phyloP scores from a whole-genome alignment of 2,797 vertebrate genomes.

The Mallotus villosus region DNA sequence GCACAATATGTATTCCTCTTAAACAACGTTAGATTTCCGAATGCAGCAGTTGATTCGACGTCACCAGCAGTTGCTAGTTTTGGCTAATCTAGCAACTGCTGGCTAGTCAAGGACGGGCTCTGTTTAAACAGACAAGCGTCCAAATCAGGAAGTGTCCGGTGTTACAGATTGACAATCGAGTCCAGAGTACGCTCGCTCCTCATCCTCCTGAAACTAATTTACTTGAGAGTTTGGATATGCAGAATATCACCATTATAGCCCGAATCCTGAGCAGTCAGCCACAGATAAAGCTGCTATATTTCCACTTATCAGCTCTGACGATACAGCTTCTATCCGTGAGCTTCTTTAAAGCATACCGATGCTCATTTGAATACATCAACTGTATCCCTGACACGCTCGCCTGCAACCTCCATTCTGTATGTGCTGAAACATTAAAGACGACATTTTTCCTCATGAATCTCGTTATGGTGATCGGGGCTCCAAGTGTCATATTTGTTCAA shows the following conservation, averaged over 20 bases:
- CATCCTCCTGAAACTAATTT: slow-evolving; percentile 37
- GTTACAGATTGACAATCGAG: slow-evolving; percentile 52
- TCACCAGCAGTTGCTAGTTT: slow-evolving; percentile 29
- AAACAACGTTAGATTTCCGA: background rate
- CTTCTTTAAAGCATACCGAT: slow-evolving; percentile 56
- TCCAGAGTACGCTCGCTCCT: slow-evolving; percentile 32
- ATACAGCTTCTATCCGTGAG: slow-evolving; percentile 51
- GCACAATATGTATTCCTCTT: background rate
- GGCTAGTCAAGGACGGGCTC: slow-evolving; percentile 9
- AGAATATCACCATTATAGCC: slow-evolving; percentile 41
- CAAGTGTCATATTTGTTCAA: slow-evolving; percentile 58
- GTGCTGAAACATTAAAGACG: slow-evolving; percentile 56
- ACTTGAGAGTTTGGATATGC: slow-evolving; percentile 14
- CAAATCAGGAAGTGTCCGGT: slow-evolving; percentile 48
- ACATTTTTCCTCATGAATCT: slow-evolving; percentile 57
- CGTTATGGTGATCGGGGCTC: slow-evolving; percentile 62
- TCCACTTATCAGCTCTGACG: slow-evolving; percentile 39
- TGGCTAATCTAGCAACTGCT: slow-evolving; percentile 14
- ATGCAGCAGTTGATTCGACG: slow-evolving; percentile 43
- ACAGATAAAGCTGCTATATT: slow-evolving; percentile 51
- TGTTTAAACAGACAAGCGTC: slow-evolving; percentile 36
- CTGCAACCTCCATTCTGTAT: slow-evolving; percentile 45
- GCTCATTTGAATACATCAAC: slow-evolving; percentile 59
- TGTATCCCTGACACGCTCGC: slow-evolving; percentile 49
- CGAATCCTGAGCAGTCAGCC: slow-evolving; percentile 35